Percentiles rank a stretch among this genome's conserved stretches.
phyloP scores from a whole-genome alignment of 2,797 vertebrate genomes.

The Hozukius guyotensis region DNA sequence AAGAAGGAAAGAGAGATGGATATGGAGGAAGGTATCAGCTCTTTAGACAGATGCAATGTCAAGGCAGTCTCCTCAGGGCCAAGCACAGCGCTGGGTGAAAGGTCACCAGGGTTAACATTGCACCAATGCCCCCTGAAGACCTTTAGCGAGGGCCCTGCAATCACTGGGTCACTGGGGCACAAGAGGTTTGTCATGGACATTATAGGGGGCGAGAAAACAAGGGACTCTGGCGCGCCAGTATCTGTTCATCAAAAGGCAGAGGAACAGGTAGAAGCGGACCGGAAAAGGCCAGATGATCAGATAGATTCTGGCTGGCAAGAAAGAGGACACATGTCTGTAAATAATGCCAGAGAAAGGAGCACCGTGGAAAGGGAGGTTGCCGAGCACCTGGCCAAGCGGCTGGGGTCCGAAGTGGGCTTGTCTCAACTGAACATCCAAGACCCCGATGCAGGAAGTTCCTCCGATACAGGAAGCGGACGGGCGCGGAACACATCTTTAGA shows the following conservation, averaged over 20 bases:
- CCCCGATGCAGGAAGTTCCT: conserved; percentile 77
- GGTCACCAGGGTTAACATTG: conserved; percentile 38
- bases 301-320: background rate
- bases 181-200: conserved; percentile 14
- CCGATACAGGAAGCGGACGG: conserved; percentile 49
- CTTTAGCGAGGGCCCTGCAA: background rate
- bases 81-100: conserved; percentile 4
- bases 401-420: conserved; percentile 79
- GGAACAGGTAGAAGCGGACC: conserved; percentile 2
- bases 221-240: background rate
- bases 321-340: background rate
- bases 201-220: conserved; percentile 21
- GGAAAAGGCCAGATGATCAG: background rate
- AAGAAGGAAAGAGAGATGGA: background rate
- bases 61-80: background rate
- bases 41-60: background rate
- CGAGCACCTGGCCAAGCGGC: conserved; percentile 83
- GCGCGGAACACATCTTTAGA: conserved; percentile 19
- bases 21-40: conserved; percentile 4
- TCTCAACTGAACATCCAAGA: conserved; percentile 59
- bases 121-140: conserved; percentile 28
- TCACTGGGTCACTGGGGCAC: conserved; percentile 20
- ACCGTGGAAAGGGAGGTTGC: conserved; percentile 86
- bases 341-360: conserved; percentile 62
- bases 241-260: conserved; percentile 7